A percentile compares a stretch with the other conserved stretches of the same genome.
Conservation (phyloP, 2,888 invertebrate species). For the Microdon myrmicae region DNA sequence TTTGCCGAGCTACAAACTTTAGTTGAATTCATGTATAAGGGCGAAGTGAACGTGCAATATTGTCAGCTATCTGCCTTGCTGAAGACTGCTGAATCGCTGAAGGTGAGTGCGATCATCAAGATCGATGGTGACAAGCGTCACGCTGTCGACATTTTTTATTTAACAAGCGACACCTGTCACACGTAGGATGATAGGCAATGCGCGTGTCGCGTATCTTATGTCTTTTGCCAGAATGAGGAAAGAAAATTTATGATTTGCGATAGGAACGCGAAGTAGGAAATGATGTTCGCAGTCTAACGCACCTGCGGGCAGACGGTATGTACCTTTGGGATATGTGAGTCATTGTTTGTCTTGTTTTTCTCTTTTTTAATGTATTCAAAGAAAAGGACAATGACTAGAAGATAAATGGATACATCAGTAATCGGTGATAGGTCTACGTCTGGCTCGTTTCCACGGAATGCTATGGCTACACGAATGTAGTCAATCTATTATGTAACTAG, state of each 20-base stretch:
- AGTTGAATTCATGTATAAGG: conserved; percentile 96
- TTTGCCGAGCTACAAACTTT: conserved; percentile 89
- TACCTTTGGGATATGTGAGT: too few species aligned
- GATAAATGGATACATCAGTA: too few species aligned
- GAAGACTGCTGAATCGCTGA: conserved; percentile 91
- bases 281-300: too few species aligned
- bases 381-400: too few species aligned
- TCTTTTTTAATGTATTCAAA: too few species aligned
- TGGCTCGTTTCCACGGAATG: too few species aligned
- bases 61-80: conserved; percentile 90
- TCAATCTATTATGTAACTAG: too few species aligned
- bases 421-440: too few species aligned
- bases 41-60: conserved; percentile 94
- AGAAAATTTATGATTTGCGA: conserved; percentile 14
- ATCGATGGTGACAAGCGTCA: conserved; percentile 44
- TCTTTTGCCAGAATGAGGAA: conserved; percentile 32
- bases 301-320: too few species aligned
- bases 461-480: too few species aligned
- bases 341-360: too few species aligned
- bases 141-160: not conserved
- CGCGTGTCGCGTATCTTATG: conserved; percentile 32
- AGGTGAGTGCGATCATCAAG: conserved; percentile 68
- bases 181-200: conserved; percentile 32
- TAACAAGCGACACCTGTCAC: conserved; percentile 24
- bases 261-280: conserved; percentile 4